Base-by-base conservation (phyloP, 2,113 vertebrate species). In the Caracal caracal region DNA sequence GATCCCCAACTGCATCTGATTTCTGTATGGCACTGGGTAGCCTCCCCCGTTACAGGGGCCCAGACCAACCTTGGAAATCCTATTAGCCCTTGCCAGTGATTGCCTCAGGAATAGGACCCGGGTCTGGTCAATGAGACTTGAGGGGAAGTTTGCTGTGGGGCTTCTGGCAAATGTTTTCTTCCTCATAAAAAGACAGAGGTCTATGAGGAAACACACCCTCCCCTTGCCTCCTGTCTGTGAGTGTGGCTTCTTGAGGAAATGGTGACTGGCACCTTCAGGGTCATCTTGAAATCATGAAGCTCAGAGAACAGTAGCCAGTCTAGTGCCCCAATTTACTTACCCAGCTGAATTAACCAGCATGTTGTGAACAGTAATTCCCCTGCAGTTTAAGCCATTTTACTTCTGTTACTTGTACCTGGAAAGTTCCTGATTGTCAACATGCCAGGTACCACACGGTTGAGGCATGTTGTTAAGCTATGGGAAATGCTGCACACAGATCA, bases 201-300 rank as follows among this genome's bases (percentile, higher is more conserved):
- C 30, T 11, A 7, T 5, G 30, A 81, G 22, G 66, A 22, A 53
- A 37, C 51, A 11, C 17, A 33, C 30, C 16, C 19, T 7, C 13
- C 49, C n/a, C 20, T 63, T 65, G 78, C 12, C 30, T 79, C 78
- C 35, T 71, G 68, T 61, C n/a, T 24, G 26, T 10, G 30, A 76
- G 11, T 33, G 19, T 63, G 63, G 35, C 65, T 93, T 94, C 56
- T 22, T 35, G 13, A 84, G 59, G 59, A 68, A 66, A 65, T 8
- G 17, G 63, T 1, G 19, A 35, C 35, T 35, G 47, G n/a, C 7
- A 12, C 11, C 37, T 1, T 24, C 0, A 0, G 47, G 5, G 12
- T n/a, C 65, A n/a, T 24, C 59, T 6, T 19, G 47, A 80, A 47
- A 35, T 22, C 83, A 75, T 1, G 22, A 83, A 76, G 63, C 6